Conservation (phyloP, 2,797 vertebrate species). For the Syndactyla subalaris region DNA sequence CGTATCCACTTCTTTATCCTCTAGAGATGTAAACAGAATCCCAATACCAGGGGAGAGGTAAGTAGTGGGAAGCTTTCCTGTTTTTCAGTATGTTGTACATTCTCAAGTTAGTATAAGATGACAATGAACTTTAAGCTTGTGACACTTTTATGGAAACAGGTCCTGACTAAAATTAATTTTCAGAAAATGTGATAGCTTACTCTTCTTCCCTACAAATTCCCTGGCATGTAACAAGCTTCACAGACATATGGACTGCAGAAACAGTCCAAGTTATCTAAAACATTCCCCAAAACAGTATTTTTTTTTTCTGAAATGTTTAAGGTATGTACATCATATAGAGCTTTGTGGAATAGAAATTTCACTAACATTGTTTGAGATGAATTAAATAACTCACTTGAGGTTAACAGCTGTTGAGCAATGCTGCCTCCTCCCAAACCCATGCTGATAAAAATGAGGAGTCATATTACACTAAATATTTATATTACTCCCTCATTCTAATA, state of each 20-base stretch:
- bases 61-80: not conserved
- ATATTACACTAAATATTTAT: slow-evolving; percentile 35
- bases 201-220: not conserved
- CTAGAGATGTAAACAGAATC: not conserved
- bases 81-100: not conserved
- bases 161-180: not conserved
- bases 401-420: slow-evolving; percentile 14
- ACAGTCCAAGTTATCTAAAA: not conserved
- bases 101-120: not conserved
- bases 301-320: not conserved
- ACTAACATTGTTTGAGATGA: not conserved
- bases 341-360: not conserved
- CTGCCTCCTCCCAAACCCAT: not conserved
- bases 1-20: not conserved
- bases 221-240: not conserved
- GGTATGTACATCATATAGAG: not conserved
- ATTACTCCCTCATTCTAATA: not conserved
- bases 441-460: slow-evolving; percentile 5
- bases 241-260: not conserved
- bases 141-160: not conserved
- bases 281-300: not conserved
- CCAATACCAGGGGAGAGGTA: not conserved
- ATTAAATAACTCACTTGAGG: slow-evolving; percentile 11
- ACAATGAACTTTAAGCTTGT: not conserved
- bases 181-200: not conserved